A percentile compares a stretch with the other conserved stretches of the same genome.
Conservation (phyloP, 2,797 vertebrate species). For the Eptatretus atami region DNA sequence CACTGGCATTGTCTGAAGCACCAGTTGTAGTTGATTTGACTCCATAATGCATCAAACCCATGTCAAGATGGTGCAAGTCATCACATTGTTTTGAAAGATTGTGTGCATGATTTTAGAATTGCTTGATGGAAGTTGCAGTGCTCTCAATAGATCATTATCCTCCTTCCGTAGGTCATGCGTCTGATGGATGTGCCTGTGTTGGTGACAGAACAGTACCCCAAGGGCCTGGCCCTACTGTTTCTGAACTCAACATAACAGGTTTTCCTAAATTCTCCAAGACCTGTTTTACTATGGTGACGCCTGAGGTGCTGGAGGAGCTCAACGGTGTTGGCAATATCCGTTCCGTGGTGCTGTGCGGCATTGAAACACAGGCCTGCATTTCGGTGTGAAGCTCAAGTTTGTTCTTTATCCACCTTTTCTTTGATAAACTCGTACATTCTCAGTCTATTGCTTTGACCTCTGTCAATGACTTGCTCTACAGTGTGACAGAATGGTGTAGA, state of each 20-base stretch:
- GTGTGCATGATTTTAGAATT: too few species aligned
- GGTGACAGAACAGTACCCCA: conserved; percentile 52
- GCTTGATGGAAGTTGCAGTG: too few species aligned
- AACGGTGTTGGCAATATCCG: conserved; percentile 14
- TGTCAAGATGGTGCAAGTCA: too few species aligned
- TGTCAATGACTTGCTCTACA: too few species aligned
- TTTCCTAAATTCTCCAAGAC: conserved; percentile 30
- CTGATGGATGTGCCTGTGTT: conserved; percentile 26
- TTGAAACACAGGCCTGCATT: conserved; percentile 49
- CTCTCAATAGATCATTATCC: too few species aligned
- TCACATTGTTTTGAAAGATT: too few species aligned
- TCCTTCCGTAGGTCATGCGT: conserved; percentile 20
- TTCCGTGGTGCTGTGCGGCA: conserved; percentile 45
- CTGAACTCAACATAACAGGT: conserved; percentile 29
- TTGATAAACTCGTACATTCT: neutral
- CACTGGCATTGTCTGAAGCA: too few species aligned
- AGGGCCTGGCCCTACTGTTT: conserved; percentile 40
- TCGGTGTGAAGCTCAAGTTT: conserved; percentile 18
- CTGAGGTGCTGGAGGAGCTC: conserved; percentile 12
- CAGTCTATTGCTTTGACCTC: neutral
- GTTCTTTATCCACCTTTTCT: too few species aligned
- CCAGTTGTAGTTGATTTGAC: too few species aligned
- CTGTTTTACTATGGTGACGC: conserved; percentile 41
- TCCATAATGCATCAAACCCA: too few species aligned
- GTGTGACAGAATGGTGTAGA: too few species aligned